A percentile compares a stretch with the other conserved stretches of the same genome.
These are phyloP conservation scores for Synergus umbraculus DNA, from an alignment of 2,888 invertebrate species.

Conservation along the genomic window DNA sequence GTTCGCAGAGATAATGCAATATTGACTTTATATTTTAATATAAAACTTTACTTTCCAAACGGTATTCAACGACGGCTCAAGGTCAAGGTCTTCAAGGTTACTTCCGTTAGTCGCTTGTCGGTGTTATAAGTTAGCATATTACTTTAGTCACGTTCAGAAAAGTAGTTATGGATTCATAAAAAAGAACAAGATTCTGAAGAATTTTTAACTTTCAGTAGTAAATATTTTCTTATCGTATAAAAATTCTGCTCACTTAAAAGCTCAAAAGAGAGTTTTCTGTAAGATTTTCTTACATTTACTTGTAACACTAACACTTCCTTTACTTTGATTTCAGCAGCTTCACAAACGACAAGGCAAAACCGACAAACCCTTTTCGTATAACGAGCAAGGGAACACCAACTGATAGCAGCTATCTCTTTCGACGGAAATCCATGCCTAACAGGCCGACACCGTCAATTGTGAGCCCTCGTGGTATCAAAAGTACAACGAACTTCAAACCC, in stretches of 20 bases:
- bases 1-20: background rate
- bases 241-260: no score
- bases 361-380: slow-evolving; percentile 67
- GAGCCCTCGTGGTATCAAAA: slow-evolving; percentile 68
- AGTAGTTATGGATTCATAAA: background rate
- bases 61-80: background rate
- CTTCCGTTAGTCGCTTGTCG: background rate
- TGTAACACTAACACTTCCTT: slow-evolving; percentile 33
- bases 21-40: background rate
- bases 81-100: slow-evolving; percentile 14
- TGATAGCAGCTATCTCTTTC: slow-evolving; percentile 64
- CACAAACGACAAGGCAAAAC: slow-evolving; percentile 59
- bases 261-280: no score
- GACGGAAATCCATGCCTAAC: slow-evolving; percentile 65
- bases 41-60: slow-evolving; percentile 4
- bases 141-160: no score
- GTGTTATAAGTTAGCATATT: background rate
- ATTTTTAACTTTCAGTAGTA: background rate
- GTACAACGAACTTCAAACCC: slow-evolving; percentile 72
- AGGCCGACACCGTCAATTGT: slow-evolving; percentile 58
- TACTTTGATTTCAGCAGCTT: slow-evolving; percentile 56
- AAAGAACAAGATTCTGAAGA: background rate
- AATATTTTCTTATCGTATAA: background rate
- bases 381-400: slow-evolving; percentile 56
- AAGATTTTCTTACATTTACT: background rate